These are phyloP conservation scores for Oncorhynchus tshawytscha DNA, from an alignment of 2,113 vertebrate species.

Conservation along the genomic window DNA sequence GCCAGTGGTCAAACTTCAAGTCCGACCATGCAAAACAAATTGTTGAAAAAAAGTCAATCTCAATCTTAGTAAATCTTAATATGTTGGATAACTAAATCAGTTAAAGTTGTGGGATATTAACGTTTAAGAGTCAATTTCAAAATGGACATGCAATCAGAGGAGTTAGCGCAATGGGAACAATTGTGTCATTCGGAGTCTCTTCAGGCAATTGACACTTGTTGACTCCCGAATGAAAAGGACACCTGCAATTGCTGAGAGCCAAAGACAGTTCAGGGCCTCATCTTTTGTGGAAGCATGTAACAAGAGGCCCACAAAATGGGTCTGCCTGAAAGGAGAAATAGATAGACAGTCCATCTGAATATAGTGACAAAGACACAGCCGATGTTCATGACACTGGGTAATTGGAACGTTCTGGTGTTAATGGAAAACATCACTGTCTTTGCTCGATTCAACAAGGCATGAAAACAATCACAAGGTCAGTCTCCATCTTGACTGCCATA, in stretches of 20 bases:
- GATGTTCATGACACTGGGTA: too few relatives aligned
- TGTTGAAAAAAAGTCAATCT: constrained; percentile 21
- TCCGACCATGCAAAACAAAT: constrained; percentile 32
- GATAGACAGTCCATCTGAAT: neutral
- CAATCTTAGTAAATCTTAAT: constrained; percentile 35
- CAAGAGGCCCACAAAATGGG: neutral
- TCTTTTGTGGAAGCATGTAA: constrained; percentile 29
- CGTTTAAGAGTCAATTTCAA: constrained; percentile 50
- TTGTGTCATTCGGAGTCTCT: constrained; percentile 54
- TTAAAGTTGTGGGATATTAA: constrained; percentile 45
- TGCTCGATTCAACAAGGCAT: too few relatives aligned
- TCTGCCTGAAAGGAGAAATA: neutral
- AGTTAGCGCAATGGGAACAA: constrained; percentile 38
- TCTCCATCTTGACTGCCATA: too few relatives aligned
- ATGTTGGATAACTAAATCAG: constrained; percentile 54
- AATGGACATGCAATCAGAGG: constrained; percentile 21
- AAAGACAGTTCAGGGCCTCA: constrained; percentile 13
- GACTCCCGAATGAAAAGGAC: constrained; percentile 43
- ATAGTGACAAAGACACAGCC: too few relatives aligned
- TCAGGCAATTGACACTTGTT: constrained; percentile 50
- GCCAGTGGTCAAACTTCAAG: constrained; percentile 50
- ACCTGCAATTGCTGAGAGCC: constrained; percentile 26
- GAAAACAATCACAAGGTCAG: too few relatives aligned
- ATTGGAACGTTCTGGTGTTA: neutral
- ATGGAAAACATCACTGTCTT: too few relatives aligned